These are phyloP conservation scores for Oreonectes daqikongensis DNA, from an alignment of 2,797 vertebrate genomes.

Conservation along the genomic window DNA sequence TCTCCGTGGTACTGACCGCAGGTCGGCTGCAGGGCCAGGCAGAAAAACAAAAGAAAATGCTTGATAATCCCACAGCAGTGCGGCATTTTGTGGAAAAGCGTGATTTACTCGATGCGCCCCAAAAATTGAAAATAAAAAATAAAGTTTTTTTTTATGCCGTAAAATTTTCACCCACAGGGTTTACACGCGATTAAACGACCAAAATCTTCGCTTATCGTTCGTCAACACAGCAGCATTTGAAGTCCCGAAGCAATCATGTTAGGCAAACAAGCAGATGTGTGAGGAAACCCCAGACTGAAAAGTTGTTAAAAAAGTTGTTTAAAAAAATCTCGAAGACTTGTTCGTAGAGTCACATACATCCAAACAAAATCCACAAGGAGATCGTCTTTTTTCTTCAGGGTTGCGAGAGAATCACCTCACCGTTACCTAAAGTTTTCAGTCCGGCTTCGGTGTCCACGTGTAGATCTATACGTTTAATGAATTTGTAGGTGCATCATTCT, in stretches of 20 bases:
- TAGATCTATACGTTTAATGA: background rate
- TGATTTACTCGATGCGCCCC: background rate
- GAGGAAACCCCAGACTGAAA: background rate
- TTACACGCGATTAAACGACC: too few species aligned
- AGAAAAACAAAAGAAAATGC: slow-evolving; percentile 54
- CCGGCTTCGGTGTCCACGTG: background rate
- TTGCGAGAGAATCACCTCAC: background rate
- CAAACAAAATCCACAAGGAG: slow-evolving; percentile 35
- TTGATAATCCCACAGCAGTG: slow-evolving; percentile 12
- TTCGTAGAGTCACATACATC: slow-evolving; percentile 2
- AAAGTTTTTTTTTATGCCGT: background rate
- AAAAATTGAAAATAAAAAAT: background rate
- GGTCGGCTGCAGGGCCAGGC: slow-evolving; percentile 63
- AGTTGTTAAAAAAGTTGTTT: too few species aligned
- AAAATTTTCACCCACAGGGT: too few species aligned
- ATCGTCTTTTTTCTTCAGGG: slow-evolving; percentile 10
- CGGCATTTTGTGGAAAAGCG: slow-evolving; percentile 37
- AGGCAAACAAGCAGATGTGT: slow-evolving; percentile 20
- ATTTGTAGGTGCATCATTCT: too few species aligned
- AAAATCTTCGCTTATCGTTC: slow-evolving; percentile 5
- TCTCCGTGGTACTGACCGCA: slow-evolving; percentile 80
- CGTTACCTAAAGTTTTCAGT: background rate
- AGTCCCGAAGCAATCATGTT: slow-evolving; percentile 43
- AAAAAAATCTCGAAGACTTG: background rate
- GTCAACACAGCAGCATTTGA: slow-evolving; percentile 20